A percentile compares a stretch with the other conserved stretches of the same genome.
Evolutionary conservation across 2,888 invertebrate species (phyloP).

Genomic region (Diogma glabrata): DNA sequence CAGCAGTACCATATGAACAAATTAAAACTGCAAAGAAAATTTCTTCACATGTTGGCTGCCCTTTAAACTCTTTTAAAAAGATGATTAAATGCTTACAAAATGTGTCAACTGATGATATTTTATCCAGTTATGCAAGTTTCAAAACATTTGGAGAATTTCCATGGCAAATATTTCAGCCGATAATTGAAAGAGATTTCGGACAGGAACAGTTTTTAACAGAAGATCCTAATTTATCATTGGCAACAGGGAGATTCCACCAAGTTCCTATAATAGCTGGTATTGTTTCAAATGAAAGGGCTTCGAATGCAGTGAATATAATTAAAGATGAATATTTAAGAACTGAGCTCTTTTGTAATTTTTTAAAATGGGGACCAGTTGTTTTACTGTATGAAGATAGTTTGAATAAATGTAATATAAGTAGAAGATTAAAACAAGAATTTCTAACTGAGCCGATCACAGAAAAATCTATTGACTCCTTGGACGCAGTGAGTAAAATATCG

Average conservation of each 20-base stretch:
- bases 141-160: too few species aligned
- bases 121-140: too few species aligned
- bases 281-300: slow-evolving; percentile 54
- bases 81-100: slow-evolving; percentile 4
- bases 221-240: slow-evolving; percentile 38
- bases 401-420: neutral
- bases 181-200: slow-evolving; percentile 51
- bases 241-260: slow-evolving; percentile 36
- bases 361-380: neutral
- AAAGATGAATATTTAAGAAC: neutral
- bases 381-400: neutral
- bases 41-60: slow-evolving; percentile 47
- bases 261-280: slow-evolving; percentile 55
- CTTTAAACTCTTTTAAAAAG: slow-evolving; percentile 32
- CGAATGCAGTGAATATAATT: slow-evolving; percentile 19
- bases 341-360: neutral
- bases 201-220: slow-evolving; percentile 44
- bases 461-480: neutral
- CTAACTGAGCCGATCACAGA: neutral
- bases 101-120: neutral
- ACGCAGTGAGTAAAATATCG: neutral
- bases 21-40: slow-evolving; percentile 44
- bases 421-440: neutral
- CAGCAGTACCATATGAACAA: slow-evolving; percentile 39
- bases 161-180: too few species aligned